Evolutionary conservation across 2,797 vertebrate genomes (phyloP).

Genomic region (Pitangus sulphuratus): DNA sequence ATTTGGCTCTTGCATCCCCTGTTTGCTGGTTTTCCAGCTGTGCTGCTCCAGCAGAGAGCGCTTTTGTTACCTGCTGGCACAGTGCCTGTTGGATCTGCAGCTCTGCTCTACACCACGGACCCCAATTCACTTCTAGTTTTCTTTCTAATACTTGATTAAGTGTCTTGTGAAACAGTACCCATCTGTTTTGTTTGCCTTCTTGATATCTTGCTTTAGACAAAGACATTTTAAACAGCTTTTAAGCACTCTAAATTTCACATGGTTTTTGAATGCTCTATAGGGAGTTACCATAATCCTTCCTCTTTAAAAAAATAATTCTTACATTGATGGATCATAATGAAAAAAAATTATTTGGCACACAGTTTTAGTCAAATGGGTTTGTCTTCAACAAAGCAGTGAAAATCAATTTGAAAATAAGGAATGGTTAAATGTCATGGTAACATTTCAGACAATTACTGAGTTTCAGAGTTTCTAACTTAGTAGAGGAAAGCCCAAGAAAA

Average conservation of each 20-base stretch:
- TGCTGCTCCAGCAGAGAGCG: slow-evolving; percentile 2
- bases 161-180: not conserved
- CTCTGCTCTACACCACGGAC: not conserved
- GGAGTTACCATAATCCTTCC: not conserved
- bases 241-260: not conserved
- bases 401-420: not conserved
- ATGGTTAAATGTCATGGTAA: not conserved
- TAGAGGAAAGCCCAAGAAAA: not conserved
- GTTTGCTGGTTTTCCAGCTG: not conserved
- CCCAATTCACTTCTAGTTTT: not conserved
- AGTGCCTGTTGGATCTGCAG: not conserved
- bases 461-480: not conserved
- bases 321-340: not conserved
- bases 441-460: not conserved
- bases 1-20: rapidly evolving
- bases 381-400: not conserved
- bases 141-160: not conserved
- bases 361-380: not conserved
- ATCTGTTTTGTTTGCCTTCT: not conserved
- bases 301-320: not conserved
- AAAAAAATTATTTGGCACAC: not conserved
- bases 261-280: not conserved
- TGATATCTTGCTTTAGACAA: not conserved
- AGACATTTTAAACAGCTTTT: not conserved
- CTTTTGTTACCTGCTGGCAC: not conserved